Percentiles rank a stretch among this genome's conserved stretches.
Evolutionary conservation across 2,113 vertebrate genomes (phyloP).

Genomic region (Trichomycterus rosablanca): DNA sequence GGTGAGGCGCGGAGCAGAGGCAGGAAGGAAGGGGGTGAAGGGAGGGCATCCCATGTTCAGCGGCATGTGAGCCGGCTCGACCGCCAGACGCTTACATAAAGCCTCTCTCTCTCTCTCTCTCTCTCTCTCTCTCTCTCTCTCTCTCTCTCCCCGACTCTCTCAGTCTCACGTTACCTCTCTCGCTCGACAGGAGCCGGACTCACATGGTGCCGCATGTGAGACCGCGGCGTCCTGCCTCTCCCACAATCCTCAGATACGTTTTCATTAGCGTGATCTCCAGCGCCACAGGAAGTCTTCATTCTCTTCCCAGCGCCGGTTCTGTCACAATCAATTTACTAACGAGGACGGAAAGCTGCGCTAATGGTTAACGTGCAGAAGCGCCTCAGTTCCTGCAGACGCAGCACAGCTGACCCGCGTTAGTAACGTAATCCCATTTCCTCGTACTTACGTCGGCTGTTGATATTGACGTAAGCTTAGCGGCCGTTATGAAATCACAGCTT

Average conservation of each 20-base stretch:
- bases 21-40: conserved; percentile 25
- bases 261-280: background rate
- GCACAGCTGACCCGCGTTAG: conserved; percentile 18
- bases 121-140: conserved; percentile 26
- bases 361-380: background rate
- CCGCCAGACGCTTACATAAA: conserved; percentile 64
- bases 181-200: conserved; percentile 37
- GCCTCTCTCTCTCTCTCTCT: conserved; percentile 42
- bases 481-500: background rate
- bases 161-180: background rate
- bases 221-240: background rate
- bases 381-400: background rate
- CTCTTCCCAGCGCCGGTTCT: background rate
- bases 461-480: background rate
- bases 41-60: conserved; percentile 37
- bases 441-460: background rate
- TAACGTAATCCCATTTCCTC: background rate
- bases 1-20: conserved; percentile 46
- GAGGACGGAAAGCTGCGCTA: background rate
- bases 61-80: conserved; percentile 54
- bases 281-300: background rate
- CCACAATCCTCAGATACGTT: background rate
- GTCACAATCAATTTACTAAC: background rate
- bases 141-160: conserved; percentile 41
- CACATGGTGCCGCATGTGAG: conserved; percentile 46